phyloP scores from a whole-genome alignment of 2,113 vertebrate species.

The Varanus komodoensis region DNA sequence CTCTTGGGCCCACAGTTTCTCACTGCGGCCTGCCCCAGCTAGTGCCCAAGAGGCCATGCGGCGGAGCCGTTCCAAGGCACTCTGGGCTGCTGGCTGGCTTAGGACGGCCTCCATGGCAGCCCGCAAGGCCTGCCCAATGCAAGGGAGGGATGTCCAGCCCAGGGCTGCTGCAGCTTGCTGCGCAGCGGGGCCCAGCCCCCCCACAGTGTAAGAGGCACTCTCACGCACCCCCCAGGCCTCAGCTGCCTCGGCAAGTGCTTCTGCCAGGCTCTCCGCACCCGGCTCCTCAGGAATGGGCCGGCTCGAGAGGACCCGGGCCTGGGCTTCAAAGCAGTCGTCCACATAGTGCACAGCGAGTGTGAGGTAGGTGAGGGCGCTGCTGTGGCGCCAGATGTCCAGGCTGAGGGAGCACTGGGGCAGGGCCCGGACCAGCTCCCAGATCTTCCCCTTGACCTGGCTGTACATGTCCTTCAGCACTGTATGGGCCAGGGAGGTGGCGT shows the following conservation, averaged over 20 bases:
- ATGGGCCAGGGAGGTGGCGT: constrained; percentile 58
- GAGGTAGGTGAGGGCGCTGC: constrained; percentile 71
- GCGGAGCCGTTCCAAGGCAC: constrained; percentile 67
- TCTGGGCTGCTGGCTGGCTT: constrained; percentile 59
- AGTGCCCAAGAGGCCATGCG: constrained; percentile 51
- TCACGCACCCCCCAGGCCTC: constrained; percentile 75
- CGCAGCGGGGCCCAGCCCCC: constrained; percentile 20
- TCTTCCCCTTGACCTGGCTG: constrained; percentile 41
- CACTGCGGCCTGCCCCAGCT: constrained; percentile 10
- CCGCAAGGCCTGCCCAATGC: constrained; percentile 73
- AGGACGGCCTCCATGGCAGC: constrained; percentile 75
- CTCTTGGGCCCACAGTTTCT: constrained; percentile 40
- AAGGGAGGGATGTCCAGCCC: constrained; percentile 66
- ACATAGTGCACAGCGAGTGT: constrained; percentile 78
- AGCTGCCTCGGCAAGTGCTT: constrained; percentile 65
- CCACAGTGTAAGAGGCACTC: constrained; percentile 41
- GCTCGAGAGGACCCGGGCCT: constrained; percentile 71
- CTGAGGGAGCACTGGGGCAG: constrained; percentile 67
- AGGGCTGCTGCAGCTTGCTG: constrained; percentile 8
- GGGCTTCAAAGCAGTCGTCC: constrained; percentile 67
- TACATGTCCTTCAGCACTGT: constrained; percentile 53
- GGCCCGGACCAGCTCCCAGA: constrained; percentile 60
- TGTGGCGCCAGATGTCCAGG: constrained; percentile 76
- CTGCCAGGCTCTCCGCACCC: constrained; percentile 51
- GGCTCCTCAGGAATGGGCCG: constrained; percentile 54